phyloP scores from a whole-genome alignment of 2,888 invertebrate genomes.

The Patella pellucida region DNA sequence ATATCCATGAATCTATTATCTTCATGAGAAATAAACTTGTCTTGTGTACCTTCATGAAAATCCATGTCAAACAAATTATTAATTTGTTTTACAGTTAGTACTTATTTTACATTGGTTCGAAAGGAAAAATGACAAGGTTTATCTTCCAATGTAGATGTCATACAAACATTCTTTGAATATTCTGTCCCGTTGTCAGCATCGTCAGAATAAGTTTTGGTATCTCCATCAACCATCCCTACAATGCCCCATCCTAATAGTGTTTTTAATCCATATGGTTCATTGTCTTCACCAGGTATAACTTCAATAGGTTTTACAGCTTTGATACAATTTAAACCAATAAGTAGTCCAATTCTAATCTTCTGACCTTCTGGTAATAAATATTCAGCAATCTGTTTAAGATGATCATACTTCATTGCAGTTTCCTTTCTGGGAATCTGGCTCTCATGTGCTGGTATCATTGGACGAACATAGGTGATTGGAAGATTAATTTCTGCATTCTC shows the following conservation, averaged over 20 bases:
- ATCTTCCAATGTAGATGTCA: not conserved
- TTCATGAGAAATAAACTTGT: conserved; percentile 1
- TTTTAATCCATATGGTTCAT: not conserved
- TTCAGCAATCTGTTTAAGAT: not conserved
- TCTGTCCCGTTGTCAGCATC: no score
- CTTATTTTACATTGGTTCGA: conserved; percentile 10
- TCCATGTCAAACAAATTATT: conserved; percentile 1
- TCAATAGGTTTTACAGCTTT: not conserved
- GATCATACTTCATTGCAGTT: conserved; percentile 1
- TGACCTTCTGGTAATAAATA: not conserved
- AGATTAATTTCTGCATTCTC: not conserved
- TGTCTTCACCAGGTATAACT: not conserved
- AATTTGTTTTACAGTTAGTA: not conserved
- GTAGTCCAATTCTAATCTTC: not conserved
- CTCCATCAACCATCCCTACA: not conserved
- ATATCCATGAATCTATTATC: conserved; percentile 20
- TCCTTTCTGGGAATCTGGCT: not conserved
- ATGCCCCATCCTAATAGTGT: conserved; percentile 1
- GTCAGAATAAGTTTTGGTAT: no score
- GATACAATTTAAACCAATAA: not conserved
- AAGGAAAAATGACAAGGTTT: conserved; percentile 9
- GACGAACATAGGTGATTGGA: not conserved
- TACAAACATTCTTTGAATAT: no score
- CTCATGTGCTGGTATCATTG: not conserved
- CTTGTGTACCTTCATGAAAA: not conserved